phyloP scores from a whole-genome alignment of 2,113 vertebrate genomes.

The Thalassoma bifasciatum region DNA sequence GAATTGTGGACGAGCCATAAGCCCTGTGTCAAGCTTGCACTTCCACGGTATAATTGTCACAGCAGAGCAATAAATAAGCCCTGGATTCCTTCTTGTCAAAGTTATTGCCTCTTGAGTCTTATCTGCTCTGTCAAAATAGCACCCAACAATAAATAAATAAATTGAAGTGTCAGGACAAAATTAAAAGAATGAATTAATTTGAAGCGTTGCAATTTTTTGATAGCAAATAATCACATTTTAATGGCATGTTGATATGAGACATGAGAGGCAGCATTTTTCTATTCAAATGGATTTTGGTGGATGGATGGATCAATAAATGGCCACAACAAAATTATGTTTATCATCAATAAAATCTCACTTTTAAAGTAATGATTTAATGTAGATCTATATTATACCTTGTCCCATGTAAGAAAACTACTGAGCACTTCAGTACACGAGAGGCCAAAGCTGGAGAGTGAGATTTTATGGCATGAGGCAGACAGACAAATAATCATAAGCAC shows the following conservation, averaged over 20 bases:
- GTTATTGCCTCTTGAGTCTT: not conserved
- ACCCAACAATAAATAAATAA: not conserved
- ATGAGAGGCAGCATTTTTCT: too few species aligned
- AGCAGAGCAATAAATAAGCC: not conserved
- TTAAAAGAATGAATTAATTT: not conserved
- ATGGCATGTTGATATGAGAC: too few species aligned
- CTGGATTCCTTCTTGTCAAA: not conserved
- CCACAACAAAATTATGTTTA: too few species aligned
- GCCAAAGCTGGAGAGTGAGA: not conserved
- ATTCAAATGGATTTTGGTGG: too few species aligned
- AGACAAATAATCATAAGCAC: slow-evolving; percentile 12
- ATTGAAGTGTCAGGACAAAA: too few species aligned
- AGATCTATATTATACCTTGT: not conserved
- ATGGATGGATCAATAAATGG: too few species aligned
- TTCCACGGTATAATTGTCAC: not conserved
- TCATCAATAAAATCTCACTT: too few species aligned
- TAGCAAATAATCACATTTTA: too few species aligned
- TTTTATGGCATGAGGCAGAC: slow-evolving; percentile 1
- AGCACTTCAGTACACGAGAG: too few species aligned
- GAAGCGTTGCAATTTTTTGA: too few species aligned
- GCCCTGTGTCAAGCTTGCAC: slow-evolving; percentile 1
- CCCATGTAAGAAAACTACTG: not conserved
- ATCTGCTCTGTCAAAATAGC: not conserved
- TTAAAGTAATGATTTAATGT: not conserved
- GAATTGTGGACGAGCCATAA: not conserved